Percentiles rank a stretch among this genome's conserved stretches.
Evolutionary conservation across 2,888 invertebrate genomes (phyloP).

Genomic region (Tetramorium bicarinatum): DNA sequence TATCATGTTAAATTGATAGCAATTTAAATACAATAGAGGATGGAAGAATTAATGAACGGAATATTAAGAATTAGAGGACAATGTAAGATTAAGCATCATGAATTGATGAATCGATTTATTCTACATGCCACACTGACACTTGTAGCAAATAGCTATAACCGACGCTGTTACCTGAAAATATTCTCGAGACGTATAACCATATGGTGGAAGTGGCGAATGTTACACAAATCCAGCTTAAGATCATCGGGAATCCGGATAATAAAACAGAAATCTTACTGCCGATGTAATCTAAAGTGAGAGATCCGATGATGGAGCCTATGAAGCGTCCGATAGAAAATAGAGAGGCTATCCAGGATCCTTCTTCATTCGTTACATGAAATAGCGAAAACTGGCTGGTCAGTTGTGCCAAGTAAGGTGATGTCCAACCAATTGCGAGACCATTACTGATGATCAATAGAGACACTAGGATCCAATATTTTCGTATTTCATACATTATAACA

Average conservation of each 20-base stretch:
- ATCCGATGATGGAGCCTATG: slow-evolving; percentile 73
- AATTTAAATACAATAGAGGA: too few relatives aligned
- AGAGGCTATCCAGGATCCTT: slow-evolving; percentile 78
- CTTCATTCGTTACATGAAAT: too few relatives aligned
- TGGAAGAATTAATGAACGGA: neutral
- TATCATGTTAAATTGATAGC: too few relatives aligned
- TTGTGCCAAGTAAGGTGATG: too few relatives aligned
- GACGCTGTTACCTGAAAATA: slow-evolving; percentile 66
- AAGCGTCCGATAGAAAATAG: slow-evolving; percentile 76
- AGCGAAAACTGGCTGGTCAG: too few relatives aligned
- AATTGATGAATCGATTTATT: neutral
- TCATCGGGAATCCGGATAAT: slow-evolving; percentile 63
- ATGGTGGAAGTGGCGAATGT: slow-evolving; percentile 67
- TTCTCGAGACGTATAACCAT: slow-evolving; percentile 72
- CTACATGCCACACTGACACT: neutral
- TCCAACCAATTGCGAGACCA: slow-evolving; percentile 70
- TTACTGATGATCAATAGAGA: slow-evolving; percentile 71
- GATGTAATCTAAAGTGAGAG: slow-evolving; percentile 63
- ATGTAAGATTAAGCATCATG: neutral
- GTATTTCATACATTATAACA: neutral
- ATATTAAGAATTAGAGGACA: neutral
- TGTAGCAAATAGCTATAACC: neutral
- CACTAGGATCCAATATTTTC: slow-evolving; percentile 70
- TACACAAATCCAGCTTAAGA: slow-evolving; percentile 70
- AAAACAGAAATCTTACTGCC: slow-evolving; percentile 71